Evolutionary conservation across 1,140 invertebrate species (phyloP), one percentile per base, ranked within the genome.

Genomic region (Melitaea cinxia): DNA sequence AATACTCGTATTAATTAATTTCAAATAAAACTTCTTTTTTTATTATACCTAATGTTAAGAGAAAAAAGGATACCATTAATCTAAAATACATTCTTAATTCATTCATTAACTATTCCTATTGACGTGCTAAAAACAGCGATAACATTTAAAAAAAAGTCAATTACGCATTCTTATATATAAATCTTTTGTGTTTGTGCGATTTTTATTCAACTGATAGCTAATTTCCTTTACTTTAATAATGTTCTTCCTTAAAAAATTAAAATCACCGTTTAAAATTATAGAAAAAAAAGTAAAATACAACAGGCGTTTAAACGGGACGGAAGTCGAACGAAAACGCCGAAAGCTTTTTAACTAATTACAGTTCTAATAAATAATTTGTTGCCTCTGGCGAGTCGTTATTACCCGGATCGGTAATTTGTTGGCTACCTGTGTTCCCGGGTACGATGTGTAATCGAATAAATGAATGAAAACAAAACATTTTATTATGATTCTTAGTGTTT

Each of bases 361-460:
- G 26, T 37, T 66, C 70, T 74, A 77, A 84, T 86, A 82, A 80
- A 84, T 78, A 77, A 80, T 73, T 66, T 75, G 68, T 73, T 64
- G 73, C 75, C 72, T 68, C 57, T 63, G 78, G 77, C 72, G 54
- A 67, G 72, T 62, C 55, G 71, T 72, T 76, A 82, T 85, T 82
- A 79, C 65, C 61, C 58, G 71, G 75, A 82, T 85, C 81, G 82
- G 72, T 83, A 85, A 85, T 87, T 81, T 80, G 81, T 76, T 68
- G 56, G 82, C 82, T 87, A 87, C 84, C 82, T 82, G 84, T 82
- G 76, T 85, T 83, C 69, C 78, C 73, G 73, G 70, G 76, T 71
- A 59, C 50, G 50, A 14, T 60, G 65, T 35, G 15, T 45, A 26
- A 47, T 14, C 55, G 35, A 24, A 33, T n/a, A 26, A 35, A 45